Percentiles rank a stretch among this genome's conserved stretches.
Evolutionary conservation across 2,113 vertebrate species (phyloP).

Genomic region (Perca fluviatilis): DNA sequence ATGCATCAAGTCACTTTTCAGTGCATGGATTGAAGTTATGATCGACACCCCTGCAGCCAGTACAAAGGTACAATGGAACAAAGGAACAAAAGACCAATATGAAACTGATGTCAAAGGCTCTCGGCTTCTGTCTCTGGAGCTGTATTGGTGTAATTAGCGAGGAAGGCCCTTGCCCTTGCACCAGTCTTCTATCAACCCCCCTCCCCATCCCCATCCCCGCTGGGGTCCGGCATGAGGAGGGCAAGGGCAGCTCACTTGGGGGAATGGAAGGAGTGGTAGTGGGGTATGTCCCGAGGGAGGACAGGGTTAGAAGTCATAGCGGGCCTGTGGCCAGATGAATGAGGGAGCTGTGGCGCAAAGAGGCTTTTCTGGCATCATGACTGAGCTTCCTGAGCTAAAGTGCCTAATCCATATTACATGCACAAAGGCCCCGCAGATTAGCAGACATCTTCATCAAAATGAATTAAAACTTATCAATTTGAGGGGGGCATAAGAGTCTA

Average conservation of each 20-base stretch:
- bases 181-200: conserved; percentile 66
- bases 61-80: conserved; percentile 66
- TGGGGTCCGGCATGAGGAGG: conserved; percentile 61
- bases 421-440: conserved; percentile 80
- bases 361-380: conserved; percentile 80
- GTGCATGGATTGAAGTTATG: conserved; percentile 51
- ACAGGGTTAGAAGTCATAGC: conserved; percentile 76
- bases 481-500: conserved; percentile 29
- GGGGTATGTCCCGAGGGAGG: conserved; percentile 69
- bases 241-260: conserved; percentile 60
- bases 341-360: conserved; percentile 71
- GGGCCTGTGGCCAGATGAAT: conserved; percentile 81
- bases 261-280: conserved; percentile 61
- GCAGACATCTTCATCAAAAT: conserved; percentile 78
- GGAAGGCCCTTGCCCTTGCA: conserved; percentile 79
- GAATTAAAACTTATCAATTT: conserved; percentile 75
- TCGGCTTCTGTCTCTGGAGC: conserved; percentile 74
- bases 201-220: conserved; percentile 24
- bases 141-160: conserved; percentile 81
- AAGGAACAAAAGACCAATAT: conserved; percentile 72
- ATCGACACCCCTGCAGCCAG: conserved; percentile 48
- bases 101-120: conserved; percentile 73
- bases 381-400: conserved; percentile 78
- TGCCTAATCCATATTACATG: conserved; percentile 84
- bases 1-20: conserved; percentile 19